phyloP scores from a whole-genome alignment of 2,888 invertebrate genomes.

The Apamea sordens region DNA sequence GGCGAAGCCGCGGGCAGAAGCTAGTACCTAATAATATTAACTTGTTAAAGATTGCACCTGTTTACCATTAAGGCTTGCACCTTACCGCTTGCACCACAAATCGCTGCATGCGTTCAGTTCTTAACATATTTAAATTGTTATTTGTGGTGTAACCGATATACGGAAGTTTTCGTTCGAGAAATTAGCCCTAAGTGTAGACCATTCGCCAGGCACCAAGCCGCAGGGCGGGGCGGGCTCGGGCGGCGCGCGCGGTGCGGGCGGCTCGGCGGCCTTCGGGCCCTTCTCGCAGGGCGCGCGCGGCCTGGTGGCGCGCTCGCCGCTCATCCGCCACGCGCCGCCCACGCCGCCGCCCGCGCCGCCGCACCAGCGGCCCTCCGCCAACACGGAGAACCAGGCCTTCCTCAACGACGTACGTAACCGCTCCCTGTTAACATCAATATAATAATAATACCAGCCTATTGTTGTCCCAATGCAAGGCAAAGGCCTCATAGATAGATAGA shows the following conservation, averaged over 20 bases:
- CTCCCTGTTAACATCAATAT: no score
- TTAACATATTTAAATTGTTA: no score
- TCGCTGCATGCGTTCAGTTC: no score
- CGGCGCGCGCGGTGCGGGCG: slow-evolving; percentile 36
- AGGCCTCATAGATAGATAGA: background rate
- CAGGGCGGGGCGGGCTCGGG: slow-evolving; percentile 14
- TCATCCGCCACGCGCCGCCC: slow-evolving; percentile 95
- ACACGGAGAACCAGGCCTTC: slow-evolving; percentile 97
- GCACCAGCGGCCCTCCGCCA: slow-evolving; percentile 93
- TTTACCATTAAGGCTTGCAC: no score
- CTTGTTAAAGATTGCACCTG: no score
- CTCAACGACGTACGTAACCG: slow-evolving; percentile 94
- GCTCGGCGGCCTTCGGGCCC: slow-evolving; percentile 82
- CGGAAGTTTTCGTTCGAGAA: background rate
- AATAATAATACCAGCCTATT: background rate
- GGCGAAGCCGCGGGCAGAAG: no score
- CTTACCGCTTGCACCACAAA: no score
- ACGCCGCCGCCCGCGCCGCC: slow-evolving; percentile 91
- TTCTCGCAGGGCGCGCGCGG: slow-evolving; percentile 93
- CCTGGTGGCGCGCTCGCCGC: slow-evolving; percentile 96
- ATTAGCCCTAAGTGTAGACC: background rate
- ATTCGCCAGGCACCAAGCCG: slow-evolving; percentile 75
- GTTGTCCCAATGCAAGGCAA: background rate
- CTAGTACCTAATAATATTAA: no score
- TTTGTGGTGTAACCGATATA: no score